Evolutionary conservation across 1,140 invertebrate genomes (phyloP).

Genomic region (Physella acuta): DNA sequence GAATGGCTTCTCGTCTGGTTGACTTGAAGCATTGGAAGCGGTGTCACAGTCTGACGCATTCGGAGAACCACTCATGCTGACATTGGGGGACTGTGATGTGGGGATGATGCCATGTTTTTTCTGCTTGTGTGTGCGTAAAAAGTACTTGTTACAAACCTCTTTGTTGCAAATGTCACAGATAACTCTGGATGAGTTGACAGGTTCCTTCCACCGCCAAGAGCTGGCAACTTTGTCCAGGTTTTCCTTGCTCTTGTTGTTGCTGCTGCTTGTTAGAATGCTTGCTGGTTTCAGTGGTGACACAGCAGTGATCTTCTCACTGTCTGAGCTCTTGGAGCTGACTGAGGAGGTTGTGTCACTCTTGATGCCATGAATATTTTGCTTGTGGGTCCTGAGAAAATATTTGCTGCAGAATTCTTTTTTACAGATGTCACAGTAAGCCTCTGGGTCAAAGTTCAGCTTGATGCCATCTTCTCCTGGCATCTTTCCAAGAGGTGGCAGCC

Average conservation of each 20-base stretch:
- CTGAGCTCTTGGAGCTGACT: conserved; percentile 15
- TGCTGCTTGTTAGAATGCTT: conserved; percentile 5
- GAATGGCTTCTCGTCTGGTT: conserved; percentile 41
- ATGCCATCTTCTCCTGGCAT: conserved; percentile 53
- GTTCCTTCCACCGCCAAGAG: conserved; percentile 52
- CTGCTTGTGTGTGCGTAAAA: conserved; percentile 86
- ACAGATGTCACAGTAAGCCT: conserved; percentile 83
- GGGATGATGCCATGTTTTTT: conserved; percentile 90
- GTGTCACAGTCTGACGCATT: conserved; percentile 50
- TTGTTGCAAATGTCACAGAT: conserved; percentile 99
- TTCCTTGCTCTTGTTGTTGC: conserved; percentile 29
- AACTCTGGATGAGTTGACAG: conserved; percentile 72
- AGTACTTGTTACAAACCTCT: conserved; percentile 93
- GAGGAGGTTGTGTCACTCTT: conserved; percentile 30
- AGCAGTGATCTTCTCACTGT: conserved; percentile 19
- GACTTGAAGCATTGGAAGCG: conserved; percentile 48
- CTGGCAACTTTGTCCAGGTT: conserved; percentile 34
- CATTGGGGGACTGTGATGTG: conserved; percentile 41
- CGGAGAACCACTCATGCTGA: conserved; percentile 62
- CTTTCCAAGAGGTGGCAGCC: conserved; percentile 35
- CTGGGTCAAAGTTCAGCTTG: conserved; percentile 70
- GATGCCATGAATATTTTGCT: conserved; percentile 57
- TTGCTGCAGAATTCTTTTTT: conserved; percentile 67
- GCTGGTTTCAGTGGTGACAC: conserved; percentile 19
- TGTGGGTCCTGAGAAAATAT: conserved; percentile 55